Evolutionary conservation across 2,888 invertebrate genomes (phyloP), one percentile per base, ranked within the genome.

Genomic region (Brenthis ino): DNA sequence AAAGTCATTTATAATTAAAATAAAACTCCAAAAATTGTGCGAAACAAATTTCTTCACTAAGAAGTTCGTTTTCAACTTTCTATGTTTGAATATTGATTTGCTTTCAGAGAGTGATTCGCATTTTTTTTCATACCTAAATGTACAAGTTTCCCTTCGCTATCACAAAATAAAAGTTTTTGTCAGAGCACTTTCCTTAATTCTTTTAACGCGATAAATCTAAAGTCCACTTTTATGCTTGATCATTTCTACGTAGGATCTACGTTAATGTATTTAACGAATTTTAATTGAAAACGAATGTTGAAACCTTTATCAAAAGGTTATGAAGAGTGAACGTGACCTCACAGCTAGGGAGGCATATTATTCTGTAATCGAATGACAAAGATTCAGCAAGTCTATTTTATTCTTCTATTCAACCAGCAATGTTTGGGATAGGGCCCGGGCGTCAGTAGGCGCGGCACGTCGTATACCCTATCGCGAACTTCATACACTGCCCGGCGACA

Each of bases 21-120:
- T 14, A 70, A 66, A 73, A 63, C 33, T 20, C 37, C 75, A 65
- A 68, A 80, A 81, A 79, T 76, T 76, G 75, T 77, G 79, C 76
- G 80, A 77, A 80, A 79, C 80, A 79, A 82, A 85, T 77, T 85
- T 81, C 72, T 64, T 72, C 67, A 74, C 74, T 72, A 71, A 75
- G 76, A 78, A 77, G 72, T 84, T 84, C 82, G 79, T 83, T 85
- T 80, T 77, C 80, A 84, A 86, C 83, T 87, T 88, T 85, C 79
- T 79, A 81, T 83, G 83, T 87, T 82, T 86, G 85, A 88, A 89
- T 87, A 91, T 89, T 89, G 89, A 90, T 88, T 88, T 84, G 81
- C 82, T 82, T 81, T 83, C 83, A 84, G 82, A 77, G 84, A 87
- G 84, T 87, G 88, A 90, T 86, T 87, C 87, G 82, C 85, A 83